phyloP scores from a whole-genome alignment of 35 echinoderm and acorn worm species.

The Heliocidaris erythrogramma region DNA sequence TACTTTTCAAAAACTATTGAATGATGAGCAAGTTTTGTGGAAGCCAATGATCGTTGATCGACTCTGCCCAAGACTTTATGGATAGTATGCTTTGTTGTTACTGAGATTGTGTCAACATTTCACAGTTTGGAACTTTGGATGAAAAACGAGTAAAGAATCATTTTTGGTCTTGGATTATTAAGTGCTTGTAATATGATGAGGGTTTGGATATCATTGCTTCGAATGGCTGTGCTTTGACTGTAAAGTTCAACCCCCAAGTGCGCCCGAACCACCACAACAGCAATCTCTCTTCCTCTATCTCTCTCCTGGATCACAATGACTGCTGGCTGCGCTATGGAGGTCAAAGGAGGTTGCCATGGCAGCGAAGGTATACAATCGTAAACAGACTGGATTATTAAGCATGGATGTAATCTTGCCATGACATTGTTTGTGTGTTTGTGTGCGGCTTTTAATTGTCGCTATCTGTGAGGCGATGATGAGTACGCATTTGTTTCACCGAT shows the following conservation, averaged over 20 bases:
- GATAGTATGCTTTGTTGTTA: not conserved
- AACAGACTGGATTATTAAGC: conserved; percentile 12
- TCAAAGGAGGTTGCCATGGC: conserved; percentile 44
- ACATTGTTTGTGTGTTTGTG: conserved; percentile 14
- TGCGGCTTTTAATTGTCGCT: not conserved
- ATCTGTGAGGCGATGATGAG: not conserved
- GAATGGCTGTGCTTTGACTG: not conserved
- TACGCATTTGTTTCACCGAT: not conserved
- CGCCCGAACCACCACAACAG: not conserved
- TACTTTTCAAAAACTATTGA: not conserved
- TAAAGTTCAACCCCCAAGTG: not conserved
- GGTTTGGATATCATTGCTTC: not conserved
- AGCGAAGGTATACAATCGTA: conserved; percentile 36
- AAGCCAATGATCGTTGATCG: not conserved
- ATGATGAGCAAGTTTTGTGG: not conserved
- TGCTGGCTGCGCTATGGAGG: conserved; percentile 36
- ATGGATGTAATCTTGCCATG: not conserved
- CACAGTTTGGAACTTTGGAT: not conserved
- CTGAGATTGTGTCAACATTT: not conserved
- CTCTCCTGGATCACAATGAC: not conserved
- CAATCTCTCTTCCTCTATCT: not conserved
- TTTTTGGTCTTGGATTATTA: not conserved
- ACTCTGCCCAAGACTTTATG: not conserved
- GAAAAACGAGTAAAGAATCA: not conserved
- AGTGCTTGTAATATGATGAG: not conserved